Conservation (phyloP, 2,888 invertebrate genomes). For the Biston betularia region DNA sequence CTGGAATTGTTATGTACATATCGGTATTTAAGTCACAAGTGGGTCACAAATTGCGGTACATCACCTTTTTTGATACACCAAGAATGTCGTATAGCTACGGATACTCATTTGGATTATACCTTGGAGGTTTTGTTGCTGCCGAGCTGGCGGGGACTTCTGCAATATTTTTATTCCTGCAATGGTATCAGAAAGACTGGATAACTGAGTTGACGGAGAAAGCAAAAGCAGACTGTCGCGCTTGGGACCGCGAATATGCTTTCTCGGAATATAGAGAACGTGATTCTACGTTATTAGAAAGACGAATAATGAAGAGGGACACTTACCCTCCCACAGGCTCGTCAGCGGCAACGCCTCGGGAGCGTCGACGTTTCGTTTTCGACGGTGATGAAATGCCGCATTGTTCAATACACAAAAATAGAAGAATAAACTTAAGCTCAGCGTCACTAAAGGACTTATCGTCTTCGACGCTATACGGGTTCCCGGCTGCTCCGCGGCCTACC, state of each 20-base stretch:
- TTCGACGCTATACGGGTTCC: constrained; percentile 87
- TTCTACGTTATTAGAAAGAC: constrained; percentile 73
- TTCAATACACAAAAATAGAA: constrained; percentile 86
- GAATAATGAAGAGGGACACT: constrained; percentile 81
- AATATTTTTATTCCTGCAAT: constrained; percentile 94
- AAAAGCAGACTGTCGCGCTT: constrained; percentile 79
- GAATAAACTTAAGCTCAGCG: constrained; percentile 83
- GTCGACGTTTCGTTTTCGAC: constrained; percentile 88
- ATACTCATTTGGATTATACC: constrained; percentile 94
- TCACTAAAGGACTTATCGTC: constrained; percentile 86
- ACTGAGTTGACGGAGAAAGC: constrained; percentile 82
- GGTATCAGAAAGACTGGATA: constrained; percentile 89
- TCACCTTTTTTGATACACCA: constrained; percentile 91
- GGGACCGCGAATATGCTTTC: constrained; percentile 83
- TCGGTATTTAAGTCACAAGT: constrained; percentile 96
- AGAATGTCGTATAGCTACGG: constrained; percentile 95
- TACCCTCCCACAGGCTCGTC: constrained; percentile 77
- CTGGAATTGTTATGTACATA: constrained; percentile 97
- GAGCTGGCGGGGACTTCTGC: constrained; percentile 95
- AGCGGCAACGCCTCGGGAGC: constrained; percentile 80
- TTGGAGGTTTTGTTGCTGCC: constrained; percentile 93
- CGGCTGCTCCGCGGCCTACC: constrained; percentile 88
- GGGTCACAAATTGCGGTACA: constrained; percentile 93
- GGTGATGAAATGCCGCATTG: constrained; percentile 85
- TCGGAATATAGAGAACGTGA: constrained; percentile 80